Evolutionary conservation across 2,888 invertebrate species (phyloP).

Genomic region (Girardia tigrina): DNA sequence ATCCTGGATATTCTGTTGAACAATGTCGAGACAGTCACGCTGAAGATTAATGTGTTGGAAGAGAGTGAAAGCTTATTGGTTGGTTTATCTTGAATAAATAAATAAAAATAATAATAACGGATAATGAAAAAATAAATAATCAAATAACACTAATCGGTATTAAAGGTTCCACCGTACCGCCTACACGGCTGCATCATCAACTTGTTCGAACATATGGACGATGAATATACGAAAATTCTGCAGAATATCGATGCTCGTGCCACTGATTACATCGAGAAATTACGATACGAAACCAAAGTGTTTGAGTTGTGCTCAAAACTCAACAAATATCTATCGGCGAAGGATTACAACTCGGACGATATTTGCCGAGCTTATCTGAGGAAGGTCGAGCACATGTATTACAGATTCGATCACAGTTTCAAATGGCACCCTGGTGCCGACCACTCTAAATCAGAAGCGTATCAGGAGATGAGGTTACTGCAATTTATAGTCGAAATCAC

Average conservation of each 20-base stretch:
- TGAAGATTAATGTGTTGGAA: too few relatives aligned
- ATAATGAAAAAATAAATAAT: too few relatives aligned
- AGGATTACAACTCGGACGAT: constrained; percentile 55
- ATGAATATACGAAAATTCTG: constrained; percentile 86
- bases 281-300: constrained; percentile 72
- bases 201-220: constrained; percentile 81
- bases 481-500: too few relatives aligned
- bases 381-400: constrained; percentile 92
- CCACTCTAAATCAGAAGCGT: too few relatives aligned
- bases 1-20: too few relatives aligned
- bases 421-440: too few relatives aligned
- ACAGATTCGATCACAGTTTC: constrained; percentile 67
- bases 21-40: too few relatives aligned
- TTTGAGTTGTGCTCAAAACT: constrained; percentile 66
- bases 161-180: constrained; percentile 42
- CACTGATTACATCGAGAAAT: constrained; percentile 78
- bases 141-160: too few relatives aligned
- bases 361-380: constrained; percentile 82
- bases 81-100: too few relatives aligned
- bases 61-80: too few relatives aligned
- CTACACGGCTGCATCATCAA: constrained; percentile 77
- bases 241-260: constrained; percentile 95
- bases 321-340: constrained; percentile 44
- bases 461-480: too few relatives aligned
- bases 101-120: too few relatives aligned